These are phyloP conservation scores for Drosophila kambysellisi DNA, from an alignment of 2,888 invertebrate species.

Conservation along the genomic window DNA sequence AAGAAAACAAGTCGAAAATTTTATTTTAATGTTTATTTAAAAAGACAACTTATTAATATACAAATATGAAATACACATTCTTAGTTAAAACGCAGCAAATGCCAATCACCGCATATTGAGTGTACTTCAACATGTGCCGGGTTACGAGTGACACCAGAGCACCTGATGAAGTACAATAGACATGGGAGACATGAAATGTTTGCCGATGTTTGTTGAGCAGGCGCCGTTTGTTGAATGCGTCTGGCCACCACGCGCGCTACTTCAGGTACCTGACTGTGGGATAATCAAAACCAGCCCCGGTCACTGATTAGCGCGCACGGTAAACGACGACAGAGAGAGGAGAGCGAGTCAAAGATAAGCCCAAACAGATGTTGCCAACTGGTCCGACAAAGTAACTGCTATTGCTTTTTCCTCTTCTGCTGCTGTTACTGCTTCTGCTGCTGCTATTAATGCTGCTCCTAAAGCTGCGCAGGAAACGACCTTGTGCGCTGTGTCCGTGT, in stretches of 20 bases:
- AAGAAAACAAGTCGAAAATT: slow-evolving; percentile 2
- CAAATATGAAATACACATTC: neutral
- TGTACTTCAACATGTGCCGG: slow-evolving; percentile 99
- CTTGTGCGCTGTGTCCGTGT: slow-evolving; percentile 81
- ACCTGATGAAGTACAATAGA: slow-evolving; percentile 99
- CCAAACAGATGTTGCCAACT: slow-evolving; percentile 61
- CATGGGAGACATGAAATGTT: slow-evolving; percentile 90
- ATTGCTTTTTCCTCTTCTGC: slow-evolving; percentile 2
- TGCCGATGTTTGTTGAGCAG: slow-evolving; percentile 2
- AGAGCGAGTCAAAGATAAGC: slow-evolving; percentile 35
- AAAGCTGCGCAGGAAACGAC: slow-evolving; percentile 76
- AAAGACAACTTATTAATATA: neutral
- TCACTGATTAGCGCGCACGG: slow-evolving; percentile 95
- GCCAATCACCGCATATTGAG: slow-evolving; percentile 92
- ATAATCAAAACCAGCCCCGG: slow-evolving; percentile 89
- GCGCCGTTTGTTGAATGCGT: slow-evolving; percentile 29
- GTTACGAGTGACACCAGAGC: slow-evolving; percentile 95
- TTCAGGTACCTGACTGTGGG: slow-evolving; percentile 98
- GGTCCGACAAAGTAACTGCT: slow-evolving; percentile 15
- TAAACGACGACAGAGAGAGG: slow-evolving; percentile 80
- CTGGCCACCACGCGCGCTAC: slow-evolving; percentile 95
- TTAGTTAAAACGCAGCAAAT: slow-evolving; percentile 16
- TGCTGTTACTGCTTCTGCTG: slow-evolving; percentile 5
- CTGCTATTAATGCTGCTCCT: slow-evolving; percentile 13
- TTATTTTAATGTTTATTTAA: slow-evolving; percentile 20